These are phyloP conservation scores for Chrysaora quinquecirrha DNA, from an alignment of 30 jellyfish, hydroid and myxozoan genomes.

Conservation along the genomic window DNA sequence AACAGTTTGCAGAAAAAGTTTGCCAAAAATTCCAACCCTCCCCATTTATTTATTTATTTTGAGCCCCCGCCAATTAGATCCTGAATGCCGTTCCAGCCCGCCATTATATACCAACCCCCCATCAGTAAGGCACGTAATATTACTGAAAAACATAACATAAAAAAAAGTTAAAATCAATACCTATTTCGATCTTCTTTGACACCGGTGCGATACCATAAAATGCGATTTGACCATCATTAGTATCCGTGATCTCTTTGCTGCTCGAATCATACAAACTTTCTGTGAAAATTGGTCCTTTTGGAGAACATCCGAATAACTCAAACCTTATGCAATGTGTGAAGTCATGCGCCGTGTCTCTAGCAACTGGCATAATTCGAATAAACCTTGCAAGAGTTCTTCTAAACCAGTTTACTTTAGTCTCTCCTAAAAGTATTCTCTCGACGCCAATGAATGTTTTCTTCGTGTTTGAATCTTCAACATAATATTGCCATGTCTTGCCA, in stretches of 20 bases:
- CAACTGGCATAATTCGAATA: constrained; percentile 21
- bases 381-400: constrained; percentile 10
- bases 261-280: not conserved
- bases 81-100: too few relatives aligned
- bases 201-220: constrained; percentile 9
- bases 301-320: constrained; percentile 61
- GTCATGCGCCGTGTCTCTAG: not conserved
- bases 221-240: not conserved
- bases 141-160: too few relatives aligned
- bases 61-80: too few relatives aligned
- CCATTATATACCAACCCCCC: too few relatives aligned
- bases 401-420: constrained; percentile 48
- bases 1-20: too few relatives aligned
- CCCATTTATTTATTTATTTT: too few relatives aligned
- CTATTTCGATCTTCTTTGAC: not conserved
- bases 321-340: constrained; percentile 29
- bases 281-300: not conserved
- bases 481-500: constrained; percentile 12
- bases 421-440: not conserved
- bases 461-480: not conserved
- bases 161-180: too few relatives aligned
- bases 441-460: constrained; percentile 7
- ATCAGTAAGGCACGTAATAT: too few relatives aligned
- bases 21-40: too few relatives aligned
- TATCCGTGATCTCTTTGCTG: not conserved